phyloP scores from a whole-genome alignment of 2,888 invertebrate species.

The Megalurothrips usitatus region DNA sequence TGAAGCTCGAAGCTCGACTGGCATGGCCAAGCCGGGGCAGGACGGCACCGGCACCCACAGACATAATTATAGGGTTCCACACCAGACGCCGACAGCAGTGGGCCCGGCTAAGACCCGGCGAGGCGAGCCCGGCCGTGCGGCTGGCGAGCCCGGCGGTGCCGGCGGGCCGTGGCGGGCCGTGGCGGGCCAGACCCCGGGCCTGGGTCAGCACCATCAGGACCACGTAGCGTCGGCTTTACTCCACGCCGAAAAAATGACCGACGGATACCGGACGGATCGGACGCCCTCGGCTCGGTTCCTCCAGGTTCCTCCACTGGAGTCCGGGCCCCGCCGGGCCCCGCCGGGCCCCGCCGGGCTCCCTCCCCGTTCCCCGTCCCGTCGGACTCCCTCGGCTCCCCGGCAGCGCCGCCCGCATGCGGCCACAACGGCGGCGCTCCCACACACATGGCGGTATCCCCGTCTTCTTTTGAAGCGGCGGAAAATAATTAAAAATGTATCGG shows the following conservation, averaged over 20 bases:
- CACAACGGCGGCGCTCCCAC: too few relatives aligned
- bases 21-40: neutral
- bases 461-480: too few relatives aligned
- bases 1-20: neutral
- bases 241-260: conserved; percentile 1
- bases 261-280: neutral
- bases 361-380: too few relatives aligned
- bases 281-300: neutral
- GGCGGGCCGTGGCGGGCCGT: too few relatives aligned
- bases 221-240: neutral
- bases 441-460: too few relatives aligned
- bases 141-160: neutral
- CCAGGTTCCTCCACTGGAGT: neutral
- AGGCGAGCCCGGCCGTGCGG: neutral
- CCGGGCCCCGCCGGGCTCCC: too few relatives aligned
- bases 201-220: conserved; percentile 5
- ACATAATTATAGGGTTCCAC: conserved; percentile 14
- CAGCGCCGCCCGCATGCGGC: too few relatives aligned
- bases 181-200: neutral
- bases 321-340: neutral
- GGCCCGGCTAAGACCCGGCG: neutral
- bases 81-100: conserved; percentile 13
- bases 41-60: neutral
- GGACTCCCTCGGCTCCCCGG: too few relatives aligned
- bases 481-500: too few relatives aligned